These are phyloP conservation scores for Podarcis raffonei DNA, from an alignment of 2,113 vertebrate species.

Conservation along the genomic window DNA sequence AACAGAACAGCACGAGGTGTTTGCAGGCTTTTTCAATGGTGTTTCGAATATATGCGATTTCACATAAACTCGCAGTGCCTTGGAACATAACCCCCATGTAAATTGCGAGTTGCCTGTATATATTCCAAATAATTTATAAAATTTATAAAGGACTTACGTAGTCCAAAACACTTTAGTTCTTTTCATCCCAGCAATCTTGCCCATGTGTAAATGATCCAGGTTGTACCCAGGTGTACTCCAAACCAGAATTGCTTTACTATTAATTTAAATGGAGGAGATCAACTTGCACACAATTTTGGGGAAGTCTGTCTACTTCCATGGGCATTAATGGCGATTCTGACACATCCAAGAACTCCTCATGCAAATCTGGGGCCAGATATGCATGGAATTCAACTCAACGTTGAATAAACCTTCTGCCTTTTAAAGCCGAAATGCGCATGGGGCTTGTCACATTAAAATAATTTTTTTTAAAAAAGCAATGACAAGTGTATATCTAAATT, in stretches of 20 bases:
- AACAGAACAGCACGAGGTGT: background rate
- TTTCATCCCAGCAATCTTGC: background rate
- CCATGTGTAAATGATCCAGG: background rate
- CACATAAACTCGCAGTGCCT: too few relatives aligned
- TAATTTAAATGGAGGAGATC: background rate
- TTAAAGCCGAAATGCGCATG: background rate
- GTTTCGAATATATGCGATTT: too few relatives aligned
- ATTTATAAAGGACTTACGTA: too few relatives aligned
- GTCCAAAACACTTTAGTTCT: background rate
- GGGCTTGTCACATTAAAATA: background rate
- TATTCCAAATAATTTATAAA: too few relatives aligned
- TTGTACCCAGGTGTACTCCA: background rate
- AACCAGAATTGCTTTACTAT: background rate
- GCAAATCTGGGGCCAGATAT: background rate
- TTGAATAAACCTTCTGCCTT: too few relatives aligned
- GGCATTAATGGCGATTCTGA: background rate
- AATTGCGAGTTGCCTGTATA: too few relatives aligned
- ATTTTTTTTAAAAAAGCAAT: background rate
- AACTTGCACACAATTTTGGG: background rate
- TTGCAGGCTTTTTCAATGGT: too few relatives aligned
- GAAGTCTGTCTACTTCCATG: background rate
- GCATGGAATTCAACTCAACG: background rate
- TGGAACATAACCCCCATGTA: too few relatives aligned
- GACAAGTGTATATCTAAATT: slow-evolving; percentile 33
- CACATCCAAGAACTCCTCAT: background rate